A percentile compares a stretch with the other conserved stretches of the same genome.
phyloP scores from a whole-genome alignment of 2,888 invertebrate species.

The Folsomia candida region DNA sequence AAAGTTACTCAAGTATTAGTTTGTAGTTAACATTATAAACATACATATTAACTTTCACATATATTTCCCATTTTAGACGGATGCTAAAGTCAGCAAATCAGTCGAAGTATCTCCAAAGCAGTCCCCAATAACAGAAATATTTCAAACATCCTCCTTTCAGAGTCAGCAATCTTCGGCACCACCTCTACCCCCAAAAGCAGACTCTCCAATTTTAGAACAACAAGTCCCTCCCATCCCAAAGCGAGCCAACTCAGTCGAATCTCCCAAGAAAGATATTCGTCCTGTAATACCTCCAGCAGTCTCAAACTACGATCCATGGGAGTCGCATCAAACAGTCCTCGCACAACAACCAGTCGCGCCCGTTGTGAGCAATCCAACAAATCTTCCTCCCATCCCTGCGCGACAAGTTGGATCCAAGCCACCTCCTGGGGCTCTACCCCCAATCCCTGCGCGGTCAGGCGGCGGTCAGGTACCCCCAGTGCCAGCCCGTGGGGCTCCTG shows the following conservation, averaged over 20 bases:
- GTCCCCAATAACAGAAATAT: slow-evolving; percentile 25
- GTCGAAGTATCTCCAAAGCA: slow-evolving; percentile 38
- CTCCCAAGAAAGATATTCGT: slow-evolving; percentile 39
- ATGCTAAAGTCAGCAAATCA: too few relatives aligned
- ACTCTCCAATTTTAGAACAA: slow-evolving; percentile 20
- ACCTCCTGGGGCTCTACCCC: slow-evolving; percentile 60
- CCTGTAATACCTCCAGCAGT: not conserved
- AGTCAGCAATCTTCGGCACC: too few relatives aligned
- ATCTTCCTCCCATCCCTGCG: slow-evolving; percentile 47
- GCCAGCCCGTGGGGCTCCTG: slow-evolving; percentile 54
- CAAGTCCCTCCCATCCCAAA: slow-evolving; percentile 38
- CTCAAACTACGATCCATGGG: not conserved
- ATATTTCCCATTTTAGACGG: too few relatives aligned
- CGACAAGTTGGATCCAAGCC: slow-evolving; percentile 31
- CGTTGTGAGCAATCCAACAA: slow-evolving; percentile 12
- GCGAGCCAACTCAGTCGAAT: slow-evolving; percentile 37
- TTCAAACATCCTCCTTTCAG: not conserved
- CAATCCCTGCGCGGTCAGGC: slow-evolving; percentile 56
- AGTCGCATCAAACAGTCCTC: not conserved
- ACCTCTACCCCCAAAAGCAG: not conserved
- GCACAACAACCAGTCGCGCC: not conserved
- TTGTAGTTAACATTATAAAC: not conserved
- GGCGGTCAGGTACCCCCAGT: slow-evolving; percentile 60
- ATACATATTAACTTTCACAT: not conserved
- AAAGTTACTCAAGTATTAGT: not conserved